Conservation (phyloP, 2,888 invertebrate species). For the Habrosyne pyritoides region DNA sequence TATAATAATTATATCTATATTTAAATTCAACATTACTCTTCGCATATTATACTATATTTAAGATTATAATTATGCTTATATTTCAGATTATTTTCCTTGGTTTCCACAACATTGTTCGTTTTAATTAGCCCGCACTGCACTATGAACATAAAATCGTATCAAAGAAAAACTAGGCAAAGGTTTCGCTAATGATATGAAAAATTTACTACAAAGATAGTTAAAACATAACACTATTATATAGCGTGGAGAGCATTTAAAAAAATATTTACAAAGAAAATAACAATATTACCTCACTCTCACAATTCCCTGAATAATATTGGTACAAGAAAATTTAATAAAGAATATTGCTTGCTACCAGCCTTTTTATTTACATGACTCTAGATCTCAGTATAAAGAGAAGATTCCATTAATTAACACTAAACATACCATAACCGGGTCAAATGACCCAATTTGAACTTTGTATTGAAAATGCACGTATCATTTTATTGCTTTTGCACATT, state of each 20-base stretch:
- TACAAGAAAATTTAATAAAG: slow-evolving; percentile 1
- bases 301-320: background rate
- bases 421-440: no score
- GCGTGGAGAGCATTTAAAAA: no score
- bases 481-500: no score
- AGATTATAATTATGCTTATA: background rate
- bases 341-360: background rate
- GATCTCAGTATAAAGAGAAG: slow-evolving; percentile 1
- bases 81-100: background rate
- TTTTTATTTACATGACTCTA: slow-evolving; percentile 1
- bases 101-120: background rate
- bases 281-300: background rate
- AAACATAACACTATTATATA: no score
- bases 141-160: background rate
- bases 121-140: background rate
- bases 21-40: background rate
- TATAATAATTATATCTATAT: background rate
- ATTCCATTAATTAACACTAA: slow-evolving; percentile 4
- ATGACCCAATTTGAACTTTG: no score
- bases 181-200: no score
- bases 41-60: background rate
- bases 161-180: background rate
- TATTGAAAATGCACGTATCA: no score
- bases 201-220: no score
- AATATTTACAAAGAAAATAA: background rate